These are phyloP conservation scores for Ochlodes sylvanus DNA, from an alignment of 2,888 invertebrate species.

Conservation along the genomic window DNA sequence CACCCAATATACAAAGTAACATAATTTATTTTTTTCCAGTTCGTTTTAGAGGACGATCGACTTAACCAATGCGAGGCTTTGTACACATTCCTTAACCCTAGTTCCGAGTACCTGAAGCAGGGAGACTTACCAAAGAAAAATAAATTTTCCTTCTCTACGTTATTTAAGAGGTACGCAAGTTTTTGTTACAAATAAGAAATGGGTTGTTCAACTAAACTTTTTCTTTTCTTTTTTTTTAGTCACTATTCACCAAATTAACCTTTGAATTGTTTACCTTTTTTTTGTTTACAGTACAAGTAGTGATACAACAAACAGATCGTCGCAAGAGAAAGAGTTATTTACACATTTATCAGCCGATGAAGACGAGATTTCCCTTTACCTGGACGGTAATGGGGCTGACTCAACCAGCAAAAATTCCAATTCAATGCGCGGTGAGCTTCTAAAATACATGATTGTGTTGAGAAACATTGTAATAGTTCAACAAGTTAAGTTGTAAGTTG, in stretches of 20 bases:
- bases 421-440: conserved; percentile 63
- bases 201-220: not conserved
- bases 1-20: not conserved
- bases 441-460: not conserved
- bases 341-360: conserved; percentile 91
- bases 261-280: no score
- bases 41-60: conserved; percentile 93
- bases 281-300: conserved; percentile 79
- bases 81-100: conserved; percentile 96
- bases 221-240: not conserved
- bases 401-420: conserved; percentile 57
- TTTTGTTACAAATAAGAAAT: not conserved
- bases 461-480: no score
- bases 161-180: conserved; percentile 91
- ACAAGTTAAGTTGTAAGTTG: no score
- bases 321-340: conserved; percentile 81
- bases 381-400: conserved; percentile 87
- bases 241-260: no score
- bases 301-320: conserved; percentile 72
- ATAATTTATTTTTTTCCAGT: conserved; percentile 81
- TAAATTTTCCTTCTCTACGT: conserved; percentile 93
- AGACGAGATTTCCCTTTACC: conserved; percentile 91
- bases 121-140: conserved; percentile 93
- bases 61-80: conserved; percentile 95
- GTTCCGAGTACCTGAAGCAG: conserved; percentile 94